Base-by-base conservation (phyloP, 2,113 vertebrate genomes). In the Orthonyx spaldingii region DNA sequence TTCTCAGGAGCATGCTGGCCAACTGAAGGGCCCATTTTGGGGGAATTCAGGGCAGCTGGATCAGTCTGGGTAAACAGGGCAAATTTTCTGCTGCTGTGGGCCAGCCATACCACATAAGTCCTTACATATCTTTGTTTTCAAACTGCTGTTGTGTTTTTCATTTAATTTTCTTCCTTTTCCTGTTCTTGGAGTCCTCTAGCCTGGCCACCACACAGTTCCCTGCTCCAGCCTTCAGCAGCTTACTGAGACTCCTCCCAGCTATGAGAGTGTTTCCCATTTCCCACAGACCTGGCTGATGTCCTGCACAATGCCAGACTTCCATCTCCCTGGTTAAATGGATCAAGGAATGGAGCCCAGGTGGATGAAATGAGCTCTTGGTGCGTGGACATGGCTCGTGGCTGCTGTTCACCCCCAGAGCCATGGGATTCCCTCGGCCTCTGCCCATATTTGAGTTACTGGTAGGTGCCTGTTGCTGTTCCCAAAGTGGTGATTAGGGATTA, bases 31-130 rank as follows among this genome's bases (percentile, higher is more conserved):
- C 22, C 22, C 12, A 3, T 53, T 3, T n/a, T 7, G 7, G 16
- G 33, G 19, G 39, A 74, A 41, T 37, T 77, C 6, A 21, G 41
- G 33, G 35, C 17, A 35, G 27, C 47, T 89, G 75, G 32, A 15
- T 71, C 39, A 68, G 11, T 28, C 35, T 83, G 83, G 52, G 39
- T 37, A 20, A 30, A 11, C 23, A 3, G 33, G 44, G 76, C 52
- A 5, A 30, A 4, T n/a, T 57, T 89, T 8, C 66, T 64, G 23
- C 39, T 72, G 30, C 71, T 4, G 0, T 33, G 60, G 18, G 17
- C 17, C 63, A 79, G 3, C 42, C 5, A 0, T 18, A 16, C 19
- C 23, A 5, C 7, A 0, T 3, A 39, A 64, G 4, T 8, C 49
- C 12, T 39, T 14, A 21, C 1, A 0, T 12, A 13, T 2, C 26